phyloP scores from a whole-genome alignment of 2,797 vertebrate species.

The Clarias pachynema region DNA sequence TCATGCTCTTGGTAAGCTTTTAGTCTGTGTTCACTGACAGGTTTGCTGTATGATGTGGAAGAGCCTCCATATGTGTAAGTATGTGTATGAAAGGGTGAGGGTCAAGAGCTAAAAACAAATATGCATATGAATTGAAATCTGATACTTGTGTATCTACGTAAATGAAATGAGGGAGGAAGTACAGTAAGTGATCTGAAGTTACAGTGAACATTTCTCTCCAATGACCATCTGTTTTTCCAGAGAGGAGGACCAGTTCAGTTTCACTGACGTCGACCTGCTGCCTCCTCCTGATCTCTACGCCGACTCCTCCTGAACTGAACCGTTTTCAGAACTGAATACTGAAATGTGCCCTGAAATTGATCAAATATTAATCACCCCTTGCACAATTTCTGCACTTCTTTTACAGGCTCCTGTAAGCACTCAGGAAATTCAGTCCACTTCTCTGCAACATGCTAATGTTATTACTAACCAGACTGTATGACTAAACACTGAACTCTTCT shows the following conservation, averaged over 20 bases:
- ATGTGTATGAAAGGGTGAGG: not conserved
- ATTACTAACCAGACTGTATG: not conserved
- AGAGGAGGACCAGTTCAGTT: constrained; percentile 69
- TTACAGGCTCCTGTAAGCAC: not conserved
- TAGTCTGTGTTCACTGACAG: constrained; percentile 51
- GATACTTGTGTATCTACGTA: not conserved
- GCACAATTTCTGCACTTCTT: not conserved
- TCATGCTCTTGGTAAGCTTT: not conserved
- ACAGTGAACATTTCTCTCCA: not conserved
- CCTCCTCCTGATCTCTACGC: constrained; percentile 75
- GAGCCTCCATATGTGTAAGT: constrained; percentile 69
- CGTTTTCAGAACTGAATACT: not conserved
- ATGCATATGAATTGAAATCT: not conserved
- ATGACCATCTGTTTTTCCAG: constrained; percentile 52
- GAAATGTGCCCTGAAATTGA: not conserved
- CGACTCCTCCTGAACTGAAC: constrained; percentile 62
- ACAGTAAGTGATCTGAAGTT: not conserved
- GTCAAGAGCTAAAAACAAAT: too few relatives aligned
- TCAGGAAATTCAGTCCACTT: not conserved
- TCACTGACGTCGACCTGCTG: constrained; percentile 70
- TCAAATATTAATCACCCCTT: not conserved
- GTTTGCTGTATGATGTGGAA: constrained; percentile 63
- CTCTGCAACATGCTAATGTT: not conserved
- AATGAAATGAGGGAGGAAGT: not conserved
- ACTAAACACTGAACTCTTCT: not conserved